Evolutionary conservation across 2,797 vertebrate species (phyloP), one percentile per base, ranked within the genome.

Genomic region (Adelosebastes latens): DNA sequence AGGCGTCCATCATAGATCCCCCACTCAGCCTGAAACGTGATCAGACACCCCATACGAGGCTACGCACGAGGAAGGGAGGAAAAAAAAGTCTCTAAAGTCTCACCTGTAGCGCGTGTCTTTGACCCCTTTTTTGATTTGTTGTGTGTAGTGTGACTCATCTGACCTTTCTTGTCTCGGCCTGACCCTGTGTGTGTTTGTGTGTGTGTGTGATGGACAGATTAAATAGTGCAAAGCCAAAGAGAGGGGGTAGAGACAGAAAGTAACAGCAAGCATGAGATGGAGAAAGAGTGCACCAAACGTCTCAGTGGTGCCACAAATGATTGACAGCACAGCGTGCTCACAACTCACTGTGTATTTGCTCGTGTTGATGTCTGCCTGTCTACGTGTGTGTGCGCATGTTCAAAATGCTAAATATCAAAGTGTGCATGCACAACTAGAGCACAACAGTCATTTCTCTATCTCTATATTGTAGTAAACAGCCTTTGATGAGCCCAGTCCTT

Each of bases 21-120:
- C 78, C 83, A 65, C 88, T 83, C 78, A 81, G 89, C 77, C 84
- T 90, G 92, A 93, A 95, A 96, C 80, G 64, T 87, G 95, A 95
- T 94, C 93, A 80, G 91, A 90, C 86, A 92, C 69, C 75, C 73
- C 90, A 94, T 86, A 87, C 80, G n/a, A 77, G 69, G 86, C 86
- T 88, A 85, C 82, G 52, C 87, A 87, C 72, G 32, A 85, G 84
- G 80, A 83, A 75, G 73, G 65, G 16, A 39, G 36, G 11, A 27
- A 27, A 27, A 27, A 27, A 27, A 27, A 27, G 25, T 9, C 25
- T 55, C 18, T 58, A 10, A 55, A 53, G 12, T 65, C 56, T 79
- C 52, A 85, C 72, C 58, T 82, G 73, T 75, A 31, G 39, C 16
- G 32, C 49, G 5, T 39, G 49, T 22, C 61, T 72, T 64, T 82